A percentile compares a stretch with the other conserved stretches of the same genome.
These are phyloP conservation scores for Oplegnathus fasciatus DNA, from an alignment of 2,113 vertebrate species.

Conservation along the genomic window DNA sequence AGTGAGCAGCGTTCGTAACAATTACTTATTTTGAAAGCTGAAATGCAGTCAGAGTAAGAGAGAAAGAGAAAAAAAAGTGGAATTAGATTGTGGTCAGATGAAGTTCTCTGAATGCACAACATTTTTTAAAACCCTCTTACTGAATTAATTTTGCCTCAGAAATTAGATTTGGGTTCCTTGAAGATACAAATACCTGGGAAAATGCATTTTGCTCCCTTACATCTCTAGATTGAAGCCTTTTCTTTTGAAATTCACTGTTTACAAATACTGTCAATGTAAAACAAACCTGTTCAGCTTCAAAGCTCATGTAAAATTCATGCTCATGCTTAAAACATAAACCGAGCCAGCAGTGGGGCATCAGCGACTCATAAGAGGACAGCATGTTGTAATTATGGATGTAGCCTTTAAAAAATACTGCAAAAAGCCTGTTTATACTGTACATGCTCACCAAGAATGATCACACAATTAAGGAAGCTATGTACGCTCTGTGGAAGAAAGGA, in stretches of 20 bases:
- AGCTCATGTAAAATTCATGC: slow-evolving; percentile 77
- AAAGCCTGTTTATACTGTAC: slow-evolving; percentile 27
- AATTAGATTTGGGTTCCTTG: slow-evolving; percentile 27
- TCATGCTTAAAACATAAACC: slow-evolving; percentile 75
- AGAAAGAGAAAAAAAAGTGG: slow-evolving; percentile 2
- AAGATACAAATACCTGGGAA: background rate
- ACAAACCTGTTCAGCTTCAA: slow-evolving; percentile 65
- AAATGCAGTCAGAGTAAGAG: slow-evolving; percentile 1
- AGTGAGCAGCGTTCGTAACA: background rate
- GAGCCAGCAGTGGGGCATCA: slow-evolving; percentile 34
- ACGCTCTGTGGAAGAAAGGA: background rate
- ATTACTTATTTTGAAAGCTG: background rate
- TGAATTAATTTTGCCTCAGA: slow-evolving; percentile 21
- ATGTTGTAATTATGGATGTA: slow-evolving; percentile 60
- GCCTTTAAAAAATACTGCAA: slow-evolving; percentile 37
- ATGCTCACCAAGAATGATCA: slow-evolving; percentile 40
- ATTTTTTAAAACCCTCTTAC: slow-evolving; percentile 1
- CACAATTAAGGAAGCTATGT: slow-evolving; percentile 43
- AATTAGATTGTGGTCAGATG: slow-evolving; percentile 10
- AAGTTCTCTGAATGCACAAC: background rate
- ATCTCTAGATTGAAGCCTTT: slow-evolving; percentile 17
- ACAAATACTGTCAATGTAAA: slow-evolving; percentile 67
- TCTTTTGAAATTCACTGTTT: slow-evolving; percentile 47
- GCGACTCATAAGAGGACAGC: slow-evolving; percentile 51
- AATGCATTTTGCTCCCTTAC: slow-evolving; percentile 1